A percentile compares a stretch with the other conserved stretches of the same genome.
Conservation (phyloP, 2,888 invertebrate genomes). For the Ashinkailepas kermadecensis region DNA sequence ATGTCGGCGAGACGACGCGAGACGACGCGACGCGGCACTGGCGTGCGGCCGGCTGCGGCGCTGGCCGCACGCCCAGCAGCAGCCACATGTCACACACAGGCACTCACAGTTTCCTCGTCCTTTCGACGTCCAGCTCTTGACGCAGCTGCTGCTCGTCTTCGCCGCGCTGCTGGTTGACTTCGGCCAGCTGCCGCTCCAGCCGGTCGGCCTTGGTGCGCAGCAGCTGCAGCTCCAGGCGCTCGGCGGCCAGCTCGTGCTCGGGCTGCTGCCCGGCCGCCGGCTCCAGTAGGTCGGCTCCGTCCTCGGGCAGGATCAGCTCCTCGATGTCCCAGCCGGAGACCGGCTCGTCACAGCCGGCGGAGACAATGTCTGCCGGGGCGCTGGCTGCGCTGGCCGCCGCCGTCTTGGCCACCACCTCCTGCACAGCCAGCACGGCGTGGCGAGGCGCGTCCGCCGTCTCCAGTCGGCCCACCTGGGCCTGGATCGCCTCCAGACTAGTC, state of each 20-base stretch:
- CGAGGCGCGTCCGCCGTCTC: background rate
- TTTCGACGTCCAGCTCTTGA: conserved; percentile 13
- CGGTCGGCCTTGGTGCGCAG: conserved; percentile 10
- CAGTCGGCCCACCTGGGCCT: background rate
- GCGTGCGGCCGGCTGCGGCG: too few species aligned
- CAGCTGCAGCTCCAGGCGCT: conserved; percentile 9
- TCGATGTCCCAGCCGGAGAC: background rate
- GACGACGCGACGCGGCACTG: too few species aligned
- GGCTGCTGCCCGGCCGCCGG: conserved; percentile 34
- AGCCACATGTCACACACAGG: too few species aligned
- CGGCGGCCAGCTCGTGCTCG: conserved; percentile 15
- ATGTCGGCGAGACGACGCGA: too few species aligned
- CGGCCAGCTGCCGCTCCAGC: background rate
- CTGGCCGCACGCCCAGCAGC: too few species aligned
- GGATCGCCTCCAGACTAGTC: background rate
- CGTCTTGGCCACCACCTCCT: background rate
- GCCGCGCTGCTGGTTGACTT: conserved; percentile 11
- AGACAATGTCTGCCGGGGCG: background rate
- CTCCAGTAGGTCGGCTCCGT: background rate
- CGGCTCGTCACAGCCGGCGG: background rate
- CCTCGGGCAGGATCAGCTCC: background rate
- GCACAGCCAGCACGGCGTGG: background rate
- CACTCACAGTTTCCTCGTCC: conserved; percentile 21
- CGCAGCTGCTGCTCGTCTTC: conserved; percentile 27
- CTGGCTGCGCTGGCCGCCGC: background rate